phyloP scores from a whole-genome alignment of 2,888 invertebrate genomes.

The Pheosia gnoma region DNA sequence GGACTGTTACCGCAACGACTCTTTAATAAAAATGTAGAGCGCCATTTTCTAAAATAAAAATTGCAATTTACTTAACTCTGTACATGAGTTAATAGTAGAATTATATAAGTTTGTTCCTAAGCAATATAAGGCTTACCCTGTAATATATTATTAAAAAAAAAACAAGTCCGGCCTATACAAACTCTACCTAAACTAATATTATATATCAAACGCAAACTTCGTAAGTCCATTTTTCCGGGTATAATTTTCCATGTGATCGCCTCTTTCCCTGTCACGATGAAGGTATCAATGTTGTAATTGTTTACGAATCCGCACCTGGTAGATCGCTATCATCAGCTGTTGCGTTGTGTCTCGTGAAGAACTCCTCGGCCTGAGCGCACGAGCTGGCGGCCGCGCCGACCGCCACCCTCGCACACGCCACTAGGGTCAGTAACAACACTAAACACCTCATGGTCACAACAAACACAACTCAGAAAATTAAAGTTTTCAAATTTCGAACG shows the following conservation, averaged over 20 bases:
- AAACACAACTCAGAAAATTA: constrained; percentile 43
- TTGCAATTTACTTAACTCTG: too few relatives aligned
- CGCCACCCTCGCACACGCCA: constrained; percentile 55
- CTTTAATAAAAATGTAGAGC: too few relatives aligned
- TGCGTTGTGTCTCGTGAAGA: constrained; percentile 74
- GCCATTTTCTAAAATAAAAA: too few relatives aligned
- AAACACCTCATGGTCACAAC: constrained; percentile 79
- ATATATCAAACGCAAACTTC: neutral
- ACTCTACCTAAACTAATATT: neutral
- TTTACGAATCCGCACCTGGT: constrained; percentile 66
- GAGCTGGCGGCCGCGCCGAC: constrained; percentile 61
- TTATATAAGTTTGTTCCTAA: too few relatives aligned
- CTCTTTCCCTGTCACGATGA: constrained; percentile 13
- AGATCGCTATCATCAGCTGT: constrained; percentile 77
- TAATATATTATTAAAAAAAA: neutral
- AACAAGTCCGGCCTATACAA: neutral
- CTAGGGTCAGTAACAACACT: constrained; percentile 63
- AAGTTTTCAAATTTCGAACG: constrained; percentile 55
- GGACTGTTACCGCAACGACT: too few relatives aligned
- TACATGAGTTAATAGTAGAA: too few relatives aligned
- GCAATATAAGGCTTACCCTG: too few relatives aligned
- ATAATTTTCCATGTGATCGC: neutral
- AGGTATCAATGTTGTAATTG: constrained; percentile 30
- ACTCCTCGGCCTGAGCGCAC: constrained; percentile 65
- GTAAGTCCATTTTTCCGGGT: neutral